A percentile compares a stretch with the other conserved stretches of the same genome.
Conservation (phyloP, 2,113 vertebrate species). For the Xenus cinereus region DNA sequence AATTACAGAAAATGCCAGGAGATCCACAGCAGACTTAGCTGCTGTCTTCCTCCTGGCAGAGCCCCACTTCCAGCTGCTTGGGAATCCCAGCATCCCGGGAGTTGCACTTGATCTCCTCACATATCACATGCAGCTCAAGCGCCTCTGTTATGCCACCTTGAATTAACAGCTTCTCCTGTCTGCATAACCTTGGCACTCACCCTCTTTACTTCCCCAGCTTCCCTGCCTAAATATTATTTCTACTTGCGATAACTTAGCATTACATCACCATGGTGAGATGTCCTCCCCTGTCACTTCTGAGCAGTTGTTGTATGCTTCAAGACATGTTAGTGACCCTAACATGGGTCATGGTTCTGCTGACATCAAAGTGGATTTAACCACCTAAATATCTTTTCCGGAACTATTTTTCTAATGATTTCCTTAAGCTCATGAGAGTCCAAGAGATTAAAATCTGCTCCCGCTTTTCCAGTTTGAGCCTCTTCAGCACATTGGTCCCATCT, state of each 20-base stretch:
- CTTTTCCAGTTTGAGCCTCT: background rate
- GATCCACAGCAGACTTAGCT: background rate
- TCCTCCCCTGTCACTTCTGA: background rate
- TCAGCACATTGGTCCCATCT: background rate
- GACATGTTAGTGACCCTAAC: background rate
- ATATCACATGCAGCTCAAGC: background rate
- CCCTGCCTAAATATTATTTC: slow-evolving; percentile 2
- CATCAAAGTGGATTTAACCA: background rate
- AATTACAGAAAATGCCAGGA: background rate
- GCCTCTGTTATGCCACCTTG: background rate
- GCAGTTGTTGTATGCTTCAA: background rate
- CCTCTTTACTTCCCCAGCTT: background rate
- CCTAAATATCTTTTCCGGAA: background rate
- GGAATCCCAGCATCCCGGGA: background rate
- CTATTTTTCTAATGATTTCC: background rate
- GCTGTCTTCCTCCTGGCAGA: background rate
- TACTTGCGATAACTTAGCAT: background rate
- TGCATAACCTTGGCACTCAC: background rate
- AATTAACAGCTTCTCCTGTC: slow-evolving; percentile 12
- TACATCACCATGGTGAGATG: background rate
- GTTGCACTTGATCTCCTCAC: background rate
- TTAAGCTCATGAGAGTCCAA: background rate
- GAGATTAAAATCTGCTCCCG: background rate
- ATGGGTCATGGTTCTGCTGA: background rate
- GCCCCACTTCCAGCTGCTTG: background rate